A percentile compares a stretch with the other conserved stretches of the same genome.
Conservation (phyloP, 2,888 invertebrate species). For the Platypus cylindrus region DNA sequence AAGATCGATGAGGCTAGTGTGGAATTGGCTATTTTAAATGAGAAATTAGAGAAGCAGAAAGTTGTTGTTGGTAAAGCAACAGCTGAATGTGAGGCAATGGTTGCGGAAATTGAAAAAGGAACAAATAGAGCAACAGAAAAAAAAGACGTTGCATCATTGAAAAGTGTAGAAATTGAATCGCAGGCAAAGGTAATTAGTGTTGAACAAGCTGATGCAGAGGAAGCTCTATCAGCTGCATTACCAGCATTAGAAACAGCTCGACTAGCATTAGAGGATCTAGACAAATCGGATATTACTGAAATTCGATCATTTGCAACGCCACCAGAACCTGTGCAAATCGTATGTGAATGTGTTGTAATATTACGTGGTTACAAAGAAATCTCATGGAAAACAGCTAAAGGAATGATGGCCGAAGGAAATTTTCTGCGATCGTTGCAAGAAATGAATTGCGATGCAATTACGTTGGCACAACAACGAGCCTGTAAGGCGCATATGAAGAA, state of each 20-base stretch:
- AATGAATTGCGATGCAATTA: slow-evolving; percentile 73
- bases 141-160: slow-evolving; percentile 65
- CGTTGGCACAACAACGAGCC: slow-evolving; percentile 54
- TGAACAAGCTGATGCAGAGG: slow-evolving; percentile 77
- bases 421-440: slow-evolving; percentile 70
- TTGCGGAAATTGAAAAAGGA: slow-evolving; percentile 61
- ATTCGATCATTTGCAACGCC: slow-evolving; percentile 86
- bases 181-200: slow-evolving; percentile 65
- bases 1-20: slow-evolving; percentile 81
- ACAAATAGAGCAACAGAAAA: slow-evolving; percentile 62
- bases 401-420: slow-evolving; percentile 86
- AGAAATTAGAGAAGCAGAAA: slow-evolving; percentile 69
- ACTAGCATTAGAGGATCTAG: slow-evolving; percentile 66
- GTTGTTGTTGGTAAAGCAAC: slow-evolving; percentile 73
- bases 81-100: slow-evolving; percentile 62
- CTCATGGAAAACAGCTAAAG: slow-evolving; percentile 80
- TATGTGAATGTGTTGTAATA: slow-evolving; percentile 83
- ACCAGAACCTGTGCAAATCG: slow-evolving; percentile 77
- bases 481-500: slow-evolving; percentile 62
- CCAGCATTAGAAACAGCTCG: slow-evolving; percentile 76
- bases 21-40: slow-evolving; percentile 67
- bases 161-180: slow-evolving; percentile 70
- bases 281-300: slow-evolving; percentile 85
- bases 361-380: slow-evolving; percentile 72
- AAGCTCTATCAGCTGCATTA: slow-evolving; percentile 64